Evolutionary conservation across 2,113 vertebrate genomes (phyloP).

Genomic region (Daphoenositta chrysoptera): DNA sequence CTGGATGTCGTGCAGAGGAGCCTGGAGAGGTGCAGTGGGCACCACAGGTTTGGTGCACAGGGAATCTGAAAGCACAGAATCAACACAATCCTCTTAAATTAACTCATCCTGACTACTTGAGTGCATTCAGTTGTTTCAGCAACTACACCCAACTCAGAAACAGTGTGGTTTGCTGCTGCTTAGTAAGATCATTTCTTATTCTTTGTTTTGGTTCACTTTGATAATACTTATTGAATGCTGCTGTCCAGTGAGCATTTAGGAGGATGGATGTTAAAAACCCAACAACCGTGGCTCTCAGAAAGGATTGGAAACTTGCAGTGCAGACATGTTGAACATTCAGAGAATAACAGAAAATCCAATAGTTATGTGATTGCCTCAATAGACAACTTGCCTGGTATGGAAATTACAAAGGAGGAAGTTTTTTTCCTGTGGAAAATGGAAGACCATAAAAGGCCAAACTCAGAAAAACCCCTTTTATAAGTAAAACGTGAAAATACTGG

Average conservation of each 20-base stretch:
- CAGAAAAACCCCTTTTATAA: neutral
- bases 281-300: accelerated
- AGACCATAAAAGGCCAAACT: conserved; percentile 10
- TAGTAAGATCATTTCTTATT: neutral
- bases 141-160: neutral
- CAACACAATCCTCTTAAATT: neutral
- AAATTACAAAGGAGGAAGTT: neutral
- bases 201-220: neutral
- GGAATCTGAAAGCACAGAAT: neutral
- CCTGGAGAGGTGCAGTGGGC: neutral
- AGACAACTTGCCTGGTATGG: neutral
- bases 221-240: neutral
- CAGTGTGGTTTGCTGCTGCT: neutral
- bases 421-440: neutral
- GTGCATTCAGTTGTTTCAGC: neutral
- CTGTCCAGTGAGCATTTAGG: neutral
- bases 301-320: neutral
- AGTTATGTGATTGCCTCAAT: neutral
- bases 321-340: neutral
- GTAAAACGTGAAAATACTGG: neutral
- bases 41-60: neutral
- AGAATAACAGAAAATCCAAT: neutral
- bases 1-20: accelerated
- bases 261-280: neutral
- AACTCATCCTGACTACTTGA: neutral